Evolutionary conservation across 2,113 vertebrate genomes (phyloP), one percentile per base, ranked within the genome.

Genomic region (Podarcis cretensis): DNA sequence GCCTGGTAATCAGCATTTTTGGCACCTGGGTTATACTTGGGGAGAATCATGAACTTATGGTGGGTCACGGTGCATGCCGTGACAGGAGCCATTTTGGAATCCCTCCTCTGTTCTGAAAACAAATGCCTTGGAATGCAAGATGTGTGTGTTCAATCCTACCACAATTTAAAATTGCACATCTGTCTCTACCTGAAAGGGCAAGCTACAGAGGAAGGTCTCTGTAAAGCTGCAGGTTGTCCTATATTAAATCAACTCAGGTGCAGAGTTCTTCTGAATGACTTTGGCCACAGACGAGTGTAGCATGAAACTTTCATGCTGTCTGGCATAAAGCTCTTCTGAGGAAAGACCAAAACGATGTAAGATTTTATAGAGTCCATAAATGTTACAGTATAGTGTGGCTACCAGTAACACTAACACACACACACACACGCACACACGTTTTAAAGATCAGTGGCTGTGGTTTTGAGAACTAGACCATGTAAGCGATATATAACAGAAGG

Each of bases 391-490:
- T 18, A 48, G 20, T 43, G 40, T 89, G 85, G 57, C 1, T 91
- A 91, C 86, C 90, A 84, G 3, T 2, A 90, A 27, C 48, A 27
- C 20, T 43, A 43, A 86, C 78, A 94, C 5, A 89, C 80, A 87
- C 86, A 86, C 78, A 94, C 5, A 1, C 40, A 89, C 78, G 86
- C 87, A n/a, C 48, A 95, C 59, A 18, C 8, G 81, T 71, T 89
- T 79, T 32, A 16, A 90, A 92, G 93, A 93, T 81, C 9, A 84
- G 77, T 84, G 57, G 77, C 9, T 89, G 48, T 79, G 84, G 82
- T 91, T 96, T 91, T 40, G 35, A 84, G 88, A 95, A 40, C 14
- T 87, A 89, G 35, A n/a, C 94, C 85, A 85, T 32, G 80, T 23
- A 75, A 89, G 25, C 88, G 79, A 10, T 16, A 10, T 16, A 89